phyloP scores from a whole-genome alignment of 2,888 invertebrate species.

The Thera britannica region DNA sequence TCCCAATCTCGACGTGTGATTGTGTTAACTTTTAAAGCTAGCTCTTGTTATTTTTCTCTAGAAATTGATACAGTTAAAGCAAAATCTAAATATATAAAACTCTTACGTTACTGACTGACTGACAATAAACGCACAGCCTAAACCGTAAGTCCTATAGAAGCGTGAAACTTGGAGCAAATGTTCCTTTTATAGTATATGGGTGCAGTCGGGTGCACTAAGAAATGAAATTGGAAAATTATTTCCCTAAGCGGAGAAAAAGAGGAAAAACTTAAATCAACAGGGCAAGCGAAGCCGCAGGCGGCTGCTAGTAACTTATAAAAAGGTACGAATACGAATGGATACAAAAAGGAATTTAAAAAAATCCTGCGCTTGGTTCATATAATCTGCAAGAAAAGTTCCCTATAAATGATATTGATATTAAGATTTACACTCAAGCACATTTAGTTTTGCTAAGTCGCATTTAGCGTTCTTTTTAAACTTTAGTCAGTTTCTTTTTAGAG shows the following conservation, averaged over 20 bases:
- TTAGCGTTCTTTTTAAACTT: conserved; percentile 81
- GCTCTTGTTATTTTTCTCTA: conserved; percentile 43
- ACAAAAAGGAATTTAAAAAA: conserved; percentile 1
- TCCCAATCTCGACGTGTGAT: conserved; percentile 40
- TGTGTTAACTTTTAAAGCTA: conserved; percentile 53
- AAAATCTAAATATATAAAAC: background rate
- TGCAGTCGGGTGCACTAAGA: too few relatives aligned
- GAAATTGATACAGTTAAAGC: conserved; percentile 17
- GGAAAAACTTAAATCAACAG: too few relatives aligned
- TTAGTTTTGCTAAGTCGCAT: conserved; percentile 67
- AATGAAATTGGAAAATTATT: too few relatives aligned
- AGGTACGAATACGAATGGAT: too few relatives aligned
- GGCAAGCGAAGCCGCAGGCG: too few relatives aligned
- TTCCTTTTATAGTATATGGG: too few relatives aligned
- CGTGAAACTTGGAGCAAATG: too few relatives aligned
- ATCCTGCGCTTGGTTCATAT: background rate
- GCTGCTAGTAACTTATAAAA: too few relatives aligned
- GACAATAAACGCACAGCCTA: too few relatives aligned
- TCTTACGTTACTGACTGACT: too few relatives aligned
- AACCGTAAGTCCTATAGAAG: too few relatives aligned
- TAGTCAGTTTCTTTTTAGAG: conserved; percentile 76
- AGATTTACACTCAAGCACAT: conserved; percentile 30
- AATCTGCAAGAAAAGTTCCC: conserved; percentile 3
- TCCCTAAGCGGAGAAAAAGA: too few relatives aligned
- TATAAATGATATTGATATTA: conserved; percentile 28